Conservation (phyloP, 2,113 vertebrate species). For the Hoplias malabaricus region DNA sequence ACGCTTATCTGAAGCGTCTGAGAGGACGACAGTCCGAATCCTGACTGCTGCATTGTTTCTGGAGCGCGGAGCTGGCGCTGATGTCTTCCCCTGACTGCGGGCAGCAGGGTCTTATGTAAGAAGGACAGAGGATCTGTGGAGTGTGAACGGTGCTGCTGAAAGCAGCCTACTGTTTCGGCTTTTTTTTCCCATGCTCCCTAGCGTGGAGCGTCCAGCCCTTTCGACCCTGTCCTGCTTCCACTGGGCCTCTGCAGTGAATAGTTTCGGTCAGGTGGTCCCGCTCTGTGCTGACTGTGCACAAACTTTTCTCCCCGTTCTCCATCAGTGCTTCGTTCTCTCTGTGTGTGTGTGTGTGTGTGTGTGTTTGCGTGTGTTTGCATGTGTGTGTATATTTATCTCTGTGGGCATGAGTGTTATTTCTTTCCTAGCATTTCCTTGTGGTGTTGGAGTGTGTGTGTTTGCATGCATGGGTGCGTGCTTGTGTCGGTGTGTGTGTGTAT, state of each 20-base stretch:
- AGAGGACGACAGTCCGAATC: background rate
- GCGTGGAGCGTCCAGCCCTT: background rate
- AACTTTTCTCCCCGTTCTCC: slow-evolving; percentile 28
- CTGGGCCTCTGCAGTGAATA: slow-evolving; percentile 45
- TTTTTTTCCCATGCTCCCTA: slow-evolving; percentile 30
- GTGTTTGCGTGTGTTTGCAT: slow-evolving; percentile 12
- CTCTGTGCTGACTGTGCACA: slow-evolving; percentile 49
- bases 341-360: background rate
- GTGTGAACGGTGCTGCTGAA: slow-evolving; percentile 12
- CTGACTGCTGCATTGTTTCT: background rate
- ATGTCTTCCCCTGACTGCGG: background rate
- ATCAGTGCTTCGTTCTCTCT: slow-evolving; percentile 15
- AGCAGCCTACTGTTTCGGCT: background rate
- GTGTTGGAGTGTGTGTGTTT: slow-evolving; percentile 9
- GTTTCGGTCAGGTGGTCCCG: slow-evolving; percentile 29
- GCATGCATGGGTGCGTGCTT: background rate
- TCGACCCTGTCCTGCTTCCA: background rate
- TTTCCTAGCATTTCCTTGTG: slow-evolving; percentile 22
- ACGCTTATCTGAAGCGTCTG: background rate
- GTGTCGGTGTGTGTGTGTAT: no score
- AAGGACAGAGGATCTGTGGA: background rate
- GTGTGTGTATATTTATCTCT: background rate
- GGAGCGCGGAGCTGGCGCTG: slow-evolving; percentile 18
- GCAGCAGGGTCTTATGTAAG: slow-evolving; percentile 26
- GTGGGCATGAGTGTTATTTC: slow-evolving; percentile 15